Percentiles rank a stretch among this genome's conserved stretches.
Conservation (phyloP, 2,797 vertebrate species). For the Coracias cyanogaster region DNA sequence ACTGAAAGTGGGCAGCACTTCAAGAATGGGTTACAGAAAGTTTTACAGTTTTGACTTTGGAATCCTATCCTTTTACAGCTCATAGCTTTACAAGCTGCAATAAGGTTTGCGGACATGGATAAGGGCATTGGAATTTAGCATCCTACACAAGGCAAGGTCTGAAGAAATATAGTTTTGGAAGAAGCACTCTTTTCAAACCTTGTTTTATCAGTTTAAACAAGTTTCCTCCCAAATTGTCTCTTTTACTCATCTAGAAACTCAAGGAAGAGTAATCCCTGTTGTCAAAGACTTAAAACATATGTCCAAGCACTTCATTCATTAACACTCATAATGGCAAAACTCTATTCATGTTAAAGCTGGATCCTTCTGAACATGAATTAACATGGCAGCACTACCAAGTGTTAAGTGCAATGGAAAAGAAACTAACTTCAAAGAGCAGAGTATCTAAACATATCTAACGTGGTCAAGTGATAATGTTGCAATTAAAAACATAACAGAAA, state of each 20-base stretch:
- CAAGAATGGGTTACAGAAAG: not conserved
- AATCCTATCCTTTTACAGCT: constrained; percentile 5
- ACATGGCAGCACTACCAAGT: not conserved
- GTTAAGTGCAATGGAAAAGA: not conserved
- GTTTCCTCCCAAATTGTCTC: not conserved
- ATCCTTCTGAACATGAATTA: not conserved
- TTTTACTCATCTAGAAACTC: not conserved
- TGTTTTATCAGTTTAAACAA: not conserved
- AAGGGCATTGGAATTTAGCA: not conserved
- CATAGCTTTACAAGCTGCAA: not conserved
- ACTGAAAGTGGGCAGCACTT: not conserved
- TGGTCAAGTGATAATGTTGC: not conserved
- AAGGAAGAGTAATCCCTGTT: not conserved
- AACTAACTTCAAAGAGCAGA: not conserved
- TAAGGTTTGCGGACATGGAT: not conserved
- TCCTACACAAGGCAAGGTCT: not conserved
- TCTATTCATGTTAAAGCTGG: not conserved
- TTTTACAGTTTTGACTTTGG: constrained; percentile 26
- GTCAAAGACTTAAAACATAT: not conserved
- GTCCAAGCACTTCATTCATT: not conserved
- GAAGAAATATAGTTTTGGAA: not conserved
- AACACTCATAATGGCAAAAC: not conserved
- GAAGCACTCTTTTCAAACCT: not conserved
- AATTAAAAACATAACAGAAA: not conserved
- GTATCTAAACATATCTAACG: not conserved